Base-by-base conservation (phyloP, 2,888 invertebrate genomes). In the Agriopis marginaria region DNA sequence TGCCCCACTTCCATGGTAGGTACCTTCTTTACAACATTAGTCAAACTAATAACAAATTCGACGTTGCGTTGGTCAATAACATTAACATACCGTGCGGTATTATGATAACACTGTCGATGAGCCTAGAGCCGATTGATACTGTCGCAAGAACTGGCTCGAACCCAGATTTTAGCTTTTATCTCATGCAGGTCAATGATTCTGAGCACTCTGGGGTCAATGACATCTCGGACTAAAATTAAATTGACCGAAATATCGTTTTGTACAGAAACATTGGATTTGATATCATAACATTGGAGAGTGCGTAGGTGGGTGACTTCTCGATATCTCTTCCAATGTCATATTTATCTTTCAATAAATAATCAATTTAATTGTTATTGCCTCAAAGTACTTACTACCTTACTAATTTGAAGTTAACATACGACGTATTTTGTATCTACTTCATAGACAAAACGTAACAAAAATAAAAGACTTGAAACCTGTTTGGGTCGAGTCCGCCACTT, bases 171-270 rank as follows among this genome's bases (percentile, higher is more conserved):
- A 76, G 77, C 78, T 85, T 88, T 89, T 60, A 90, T 89, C 88
- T 83, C 76, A 73, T 74, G 74, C 86, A 79, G 89, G 86, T 89
- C 90, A 88, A 85, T 80, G 86, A 75, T 85, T 80, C 78, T 73
- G 70, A 55, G 61, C 55, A 68, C 70, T 79, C 77, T 70, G 80
- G 77, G 87, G 80, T 88, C 84, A 87, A 84, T 72, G 84, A 79
- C 86, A 83, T 74, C 72, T 68, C 71, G 72, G 61, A 78, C 82
- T 84, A 85, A 84, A 84, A 84, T 79, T 83, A 82, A 79, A 73
- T 77, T 82, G 82, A 76, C 82, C 83, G 81, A 85, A 83, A 83
- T 75, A 75, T 68, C 61, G 66, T 63, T 53, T 63, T 66, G 58
- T 63, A 63, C 66, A 55, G 60, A 73, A 75, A 70, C 83, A 72